These are phyloP conservation scores for Martes martes DNA, from an alignment of 2,113 vertebrate species.

Conservation along the genomic window DNA sequence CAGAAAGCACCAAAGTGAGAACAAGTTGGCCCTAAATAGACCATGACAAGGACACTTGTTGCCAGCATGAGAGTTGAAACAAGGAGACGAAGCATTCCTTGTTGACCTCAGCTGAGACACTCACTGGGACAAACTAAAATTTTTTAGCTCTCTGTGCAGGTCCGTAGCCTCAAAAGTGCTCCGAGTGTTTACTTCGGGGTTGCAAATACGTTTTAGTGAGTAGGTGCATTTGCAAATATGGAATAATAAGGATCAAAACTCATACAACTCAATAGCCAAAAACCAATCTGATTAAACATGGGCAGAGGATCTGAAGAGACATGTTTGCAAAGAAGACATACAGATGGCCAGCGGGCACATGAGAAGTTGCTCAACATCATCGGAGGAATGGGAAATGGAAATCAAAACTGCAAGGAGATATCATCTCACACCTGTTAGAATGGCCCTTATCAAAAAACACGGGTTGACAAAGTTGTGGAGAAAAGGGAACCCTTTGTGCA, in stretches of 20 bases:
- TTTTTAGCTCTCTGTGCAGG: accelerated
- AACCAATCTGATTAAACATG: not conserved
- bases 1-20: not conserved
- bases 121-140: not conserved
- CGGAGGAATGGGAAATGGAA: not conserved
- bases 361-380: not conserved
- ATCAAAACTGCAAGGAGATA: not conserved
- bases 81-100: not conserved
- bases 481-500: not conserved
- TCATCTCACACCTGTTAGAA: not conserved
- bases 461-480: not conserved
- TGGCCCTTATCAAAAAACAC: not conserved
- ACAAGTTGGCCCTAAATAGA: not conserved
- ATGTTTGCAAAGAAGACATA: not conserved
- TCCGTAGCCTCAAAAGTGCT: not conserved
- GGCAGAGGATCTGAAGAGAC: not conserved
- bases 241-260: not conserved
- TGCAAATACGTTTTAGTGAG: not conserved
- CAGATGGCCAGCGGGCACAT: not conserved
- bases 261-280: not conserved
- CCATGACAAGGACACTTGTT: not conserved
- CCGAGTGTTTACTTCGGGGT: not conserved
- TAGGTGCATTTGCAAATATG: not conserved
- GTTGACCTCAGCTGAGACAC: not conserved
- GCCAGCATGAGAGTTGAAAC: not conserved